Evolutionary conservation across 2,113 vertebrate species (phyloP).

Genomic region (Triplophysa dalaica): DNA sequence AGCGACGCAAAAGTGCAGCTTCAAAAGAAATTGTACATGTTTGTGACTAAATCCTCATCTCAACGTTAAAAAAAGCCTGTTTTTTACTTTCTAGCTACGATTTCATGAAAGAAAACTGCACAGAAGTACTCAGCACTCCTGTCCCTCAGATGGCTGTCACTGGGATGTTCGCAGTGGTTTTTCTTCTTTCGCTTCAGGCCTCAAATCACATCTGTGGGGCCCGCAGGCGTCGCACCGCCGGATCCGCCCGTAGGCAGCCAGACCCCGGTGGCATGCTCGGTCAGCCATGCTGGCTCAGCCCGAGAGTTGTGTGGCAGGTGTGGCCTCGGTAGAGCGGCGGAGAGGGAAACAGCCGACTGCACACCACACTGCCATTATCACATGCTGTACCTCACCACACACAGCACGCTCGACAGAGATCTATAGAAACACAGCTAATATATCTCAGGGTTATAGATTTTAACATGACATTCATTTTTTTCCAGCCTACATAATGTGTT

Average conservation of each 20-base stretch:
- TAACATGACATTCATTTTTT: background rate
- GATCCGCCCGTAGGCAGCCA: constrained; percentile 13
- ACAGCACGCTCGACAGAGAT: background rate
- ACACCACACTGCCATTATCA: constrained; percentile 44
- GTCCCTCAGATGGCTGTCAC: background rate
- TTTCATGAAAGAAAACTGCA: no score
- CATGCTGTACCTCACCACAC: constrained; percentile 42
- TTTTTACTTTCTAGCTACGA: no score
- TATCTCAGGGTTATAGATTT: constrained; percentile 13
- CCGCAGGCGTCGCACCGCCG: constrained; percentile 15
- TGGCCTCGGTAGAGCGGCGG: constrained; percentile 60
- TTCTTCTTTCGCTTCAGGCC: constrained; percentile 36
- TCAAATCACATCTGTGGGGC: constrained; percentile 42
- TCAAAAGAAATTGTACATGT: background rate
- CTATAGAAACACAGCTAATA: constrained; percentile 29
- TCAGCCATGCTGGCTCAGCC: constrained; percentile 66
- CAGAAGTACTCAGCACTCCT: no score
- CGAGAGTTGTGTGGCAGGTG: constrained; percentile 70
- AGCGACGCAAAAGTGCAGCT: background rate
- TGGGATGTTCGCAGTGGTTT: constrained; percentile 34
- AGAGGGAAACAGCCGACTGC: constrained; percentile 60
- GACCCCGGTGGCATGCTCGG: constrained; percentile 64
- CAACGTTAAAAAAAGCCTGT: no score
- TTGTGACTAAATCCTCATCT: background rate
- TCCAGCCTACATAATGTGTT: no score